Evolutionary conservation across 2,797 vertebrate genomes (phyloP).

Genomic region (Ciconia nigra): DNA sequence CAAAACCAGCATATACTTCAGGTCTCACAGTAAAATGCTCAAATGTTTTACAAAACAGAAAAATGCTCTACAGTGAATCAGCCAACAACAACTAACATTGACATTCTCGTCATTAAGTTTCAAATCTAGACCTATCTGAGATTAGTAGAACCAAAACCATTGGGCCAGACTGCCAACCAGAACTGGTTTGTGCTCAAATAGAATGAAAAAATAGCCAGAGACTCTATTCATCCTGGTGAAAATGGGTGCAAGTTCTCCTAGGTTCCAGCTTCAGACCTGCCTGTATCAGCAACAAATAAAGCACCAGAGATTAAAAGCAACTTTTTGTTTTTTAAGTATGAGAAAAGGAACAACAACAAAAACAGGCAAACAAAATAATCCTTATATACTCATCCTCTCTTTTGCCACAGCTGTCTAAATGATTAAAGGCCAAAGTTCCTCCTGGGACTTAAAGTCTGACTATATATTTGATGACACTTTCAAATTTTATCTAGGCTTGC

Average conservation of each 20-base stretch:
- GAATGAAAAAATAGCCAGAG: not conserved
- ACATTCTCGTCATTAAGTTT: not conserved
- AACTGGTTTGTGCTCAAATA: not conserved
- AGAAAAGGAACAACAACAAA: not conserved
- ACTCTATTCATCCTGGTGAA: not conserved
- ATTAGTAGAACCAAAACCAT: not conserved
- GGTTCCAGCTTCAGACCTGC: not conserved
- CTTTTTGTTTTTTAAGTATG: not conserved
- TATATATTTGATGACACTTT: not conserved
- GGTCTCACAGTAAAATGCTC: not conserved
- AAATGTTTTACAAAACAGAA: not conserved
- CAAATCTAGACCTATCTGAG: not conserved
- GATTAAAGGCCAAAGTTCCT: not conserved
- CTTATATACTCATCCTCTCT: not conserved
- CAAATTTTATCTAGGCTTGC: not conserved
- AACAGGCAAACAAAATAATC: not conserved
- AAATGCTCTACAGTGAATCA: not conserved
- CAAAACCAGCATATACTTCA: not conserved
- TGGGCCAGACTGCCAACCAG: not conserved
- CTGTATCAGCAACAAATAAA: not conserved
- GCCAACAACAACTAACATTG: not conserved
- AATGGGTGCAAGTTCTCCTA: not conserved
- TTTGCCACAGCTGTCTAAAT: not conserved
- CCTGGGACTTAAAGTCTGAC: not conserved
- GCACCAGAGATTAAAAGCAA: not conserved